A percentile compares a stretch with the other conserved stretches of the same genome.
Evolutionary conservation across 2,888 invertebrate species (phyloP).

Genomic region (Archips xylosteana): DNA sequence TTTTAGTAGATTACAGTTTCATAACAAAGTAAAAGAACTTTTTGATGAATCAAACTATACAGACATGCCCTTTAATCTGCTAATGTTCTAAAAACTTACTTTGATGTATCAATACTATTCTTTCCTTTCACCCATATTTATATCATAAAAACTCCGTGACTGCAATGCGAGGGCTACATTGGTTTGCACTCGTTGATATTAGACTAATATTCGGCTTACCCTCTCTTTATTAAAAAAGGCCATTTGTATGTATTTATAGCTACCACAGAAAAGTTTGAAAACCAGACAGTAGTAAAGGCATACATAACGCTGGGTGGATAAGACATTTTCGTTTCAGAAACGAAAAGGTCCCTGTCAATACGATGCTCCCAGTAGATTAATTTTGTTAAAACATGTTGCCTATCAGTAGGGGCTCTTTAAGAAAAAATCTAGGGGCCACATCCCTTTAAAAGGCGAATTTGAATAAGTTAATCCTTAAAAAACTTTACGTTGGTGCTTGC

Average conservation of each 20-base stretch:
- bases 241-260: conserved; percentile 83
- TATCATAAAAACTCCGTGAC: conserved; percentile 67
- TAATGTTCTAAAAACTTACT: conserved; percentile 30
- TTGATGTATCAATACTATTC: conserved; percentile 51
- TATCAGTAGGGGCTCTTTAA: conserved; percentile 31
- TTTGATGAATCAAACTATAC: background rate
- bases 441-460: conserved; percentile 7
- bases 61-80: conserved; percentile 26
- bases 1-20: background rate
- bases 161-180: conserved; percentile 76
- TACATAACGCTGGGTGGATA: background rate
- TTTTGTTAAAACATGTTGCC: conserved; percentile 77
- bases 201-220: conserved; percentile 82
- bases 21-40: background rate
- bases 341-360: conserved; percentile 70
- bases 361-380: conserved; percentile 75
- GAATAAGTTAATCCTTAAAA: conserved; percentile 26
- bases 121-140: conserved; percentile 57
- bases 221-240: conserved; percentile 83
- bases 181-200: conserved; percentile 84
- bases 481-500: conserved; percentile 11
- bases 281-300: background rate
- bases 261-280: conserved; percentile 53
- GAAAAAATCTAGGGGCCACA: conserved; percentile 14
- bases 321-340: conserved; percentile 1